phyloP scores from a whole-genome alignment of 2,797 vertebrate genomes.

The Tapirus indicus region DNA sequence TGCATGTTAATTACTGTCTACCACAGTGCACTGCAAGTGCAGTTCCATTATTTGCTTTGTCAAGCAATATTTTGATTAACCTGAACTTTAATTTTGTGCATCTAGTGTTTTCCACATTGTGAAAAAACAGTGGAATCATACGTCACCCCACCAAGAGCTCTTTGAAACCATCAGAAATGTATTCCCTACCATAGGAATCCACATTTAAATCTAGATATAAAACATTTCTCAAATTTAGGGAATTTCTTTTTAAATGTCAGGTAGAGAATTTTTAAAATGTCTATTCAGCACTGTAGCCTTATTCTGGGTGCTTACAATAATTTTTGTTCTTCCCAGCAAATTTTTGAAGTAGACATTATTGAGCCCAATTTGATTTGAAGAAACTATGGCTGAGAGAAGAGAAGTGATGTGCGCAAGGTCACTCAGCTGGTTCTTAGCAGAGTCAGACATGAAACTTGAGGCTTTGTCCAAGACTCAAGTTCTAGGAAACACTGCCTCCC shows the following conservation, averaged over 20 bases:
- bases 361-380: background rate
- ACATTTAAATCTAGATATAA: slow-evolving; percentile 59
- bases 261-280: background rate
- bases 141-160: slow-evolving; percentile 54
- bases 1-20: slow-evolving; percentile 97
- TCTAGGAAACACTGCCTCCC: background rate
- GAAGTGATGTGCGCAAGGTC: background rate
- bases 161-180: slow-evolving; percentile 76
- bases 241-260: slow-evolving; percentile 47
- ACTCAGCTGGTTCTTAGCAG: background rate
- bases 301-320: background rate
- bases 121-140: slow-evolving; percentile 77
- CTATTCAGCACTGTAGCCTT: no score
- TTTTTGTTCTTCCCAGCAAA: background rate
- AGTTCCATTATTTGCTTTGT: slow-evolving; percentile 94
- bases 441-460: background rate
- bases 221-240: slow-evolving; percentile 22
- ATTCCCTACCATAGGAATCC: slow-evolving; percentile 49
- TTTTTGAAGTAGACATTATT: background rate
- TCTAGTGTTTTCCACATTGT: slow-evolving; percentile 87
- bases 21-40: slow-evolving; percentile 92
- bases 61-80: slow-evolving; percentile 92
- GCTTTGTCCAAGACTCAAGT: background rate
- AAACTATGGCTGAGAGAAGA: background rate
- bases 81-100: slow-evolving; percentile 88